Percentiles rank a stretch among this genome's conserved stretches.
Evolutionary conservation across 2,113 vertebrate species (phyloP).

Genomic region (Poeciliopsis turrubarensis): DNA sequence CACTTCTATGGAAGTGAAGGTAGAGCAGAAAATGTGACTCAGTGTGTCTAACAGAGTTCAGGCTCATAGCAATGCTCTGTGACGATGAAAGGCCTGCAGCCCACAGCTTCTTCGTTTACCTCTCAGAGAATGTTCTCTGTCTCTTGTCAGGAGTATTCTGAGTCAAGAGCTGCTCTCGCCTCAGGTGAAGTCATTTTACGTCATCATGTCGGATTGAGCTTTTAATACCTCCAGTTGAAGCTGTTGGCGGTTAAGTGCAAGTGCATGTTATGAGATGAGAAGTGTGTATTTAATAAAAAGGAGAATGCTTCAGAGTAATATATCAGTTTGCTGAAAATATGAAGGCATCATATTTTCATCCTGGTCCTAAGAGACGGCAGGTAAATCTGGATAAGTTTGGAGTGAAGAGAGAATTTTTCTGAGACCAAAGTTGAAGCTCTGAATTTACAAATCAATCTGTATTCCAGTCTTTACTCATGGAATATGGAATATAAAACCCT

Average conservation of each 20-base stretch:
- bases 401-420: too few species aligned
- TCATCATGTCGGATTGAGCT: background rate
- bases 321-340: background rate
- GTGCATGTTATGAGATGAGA: background rate
- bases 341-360: too few species aligned
- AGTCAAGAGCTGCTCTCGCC: background rate
- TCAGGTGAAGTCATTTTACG: background rate
- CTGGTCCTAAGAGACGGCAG: background rate
- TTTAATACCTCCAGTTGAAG: background rate
- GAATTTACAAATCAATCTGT: background rate
- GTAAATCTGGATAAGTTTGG: background rate
- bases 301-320: background rate
- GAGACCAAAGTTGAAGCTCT: background rate
- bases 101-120: background rate
- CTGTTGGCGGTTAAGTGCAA: background rate
- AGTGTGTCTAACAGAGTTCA: constrained; percentile 12
- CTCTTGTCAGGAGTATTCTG: background rate
- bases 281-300: background rate
- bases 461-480: background rate
- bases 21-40: constrained; percentile 16
- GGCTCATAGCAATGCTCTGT: background rate
- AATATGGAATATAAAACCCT: background rate
- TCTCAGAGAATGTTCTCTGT: background rate
- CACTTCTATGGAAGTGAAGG: background rate
- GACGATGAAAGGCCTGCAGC: constrained; percentile 18